These are phyloP conservation scores for Cyprinodon variegatus DNA, from an alignment of 2,113 vertebrate genomes.

Conservation along the genomic window DNA sequence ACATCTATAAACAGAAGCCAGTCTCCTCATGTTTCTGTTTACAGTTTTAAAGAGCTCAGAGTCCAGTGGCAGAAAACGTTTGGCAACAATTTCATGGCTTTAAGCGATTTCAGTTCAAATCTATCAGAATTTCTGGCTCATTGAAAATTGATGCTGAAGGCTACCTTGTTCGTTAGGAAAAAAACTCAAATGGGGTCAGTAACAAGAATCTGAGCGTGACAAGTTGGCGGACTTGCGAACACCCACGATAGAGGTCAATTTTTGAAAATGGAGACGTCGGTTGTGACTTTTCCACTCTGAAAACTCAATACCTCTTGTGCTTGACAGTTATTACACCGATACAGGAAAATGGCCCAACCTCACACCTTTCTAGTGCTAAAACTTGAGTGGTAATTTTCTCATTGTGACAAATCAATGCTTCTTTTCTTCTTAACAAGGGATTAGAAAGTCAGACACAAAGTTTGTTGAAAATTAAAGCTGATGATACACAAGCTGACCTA, in stretches of 20 bases:
- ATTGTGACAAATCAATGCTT: conserved; percentile 18
- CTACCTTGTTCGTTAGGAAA: not conserved
- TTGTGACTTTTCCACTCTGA: not conserved
- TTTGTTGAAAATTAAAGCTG: conserved; percentile 1
- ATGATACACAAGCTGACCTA: conserved; percentile 19
- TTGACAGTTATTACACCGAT: conserved; percentile 10
- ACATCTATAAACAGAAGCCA: not conserved
- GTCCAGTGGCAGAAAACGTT: not conserved
- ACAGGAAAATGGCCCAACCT: conserved; percentile 1
- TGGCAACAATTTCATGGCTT: not conserved
- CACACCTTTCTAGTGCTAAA: conserved; percentile 12
- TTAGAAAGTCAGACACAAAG: conserved; percentile 1
- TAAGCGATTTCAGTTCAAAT: not conserved
- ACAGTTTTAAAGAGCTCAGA: not conserved
- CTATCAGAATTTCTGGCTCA: not conserved
- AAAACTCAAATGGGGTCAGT: not conserved
- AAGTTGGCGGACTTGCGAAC: not conserved
- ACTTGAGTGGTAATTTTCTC: conserved; percentile 26
- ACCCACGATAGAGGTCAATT: not conserved
- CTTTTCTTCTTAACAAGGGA: not conserved
- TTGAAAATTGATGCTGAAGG: not conserved
- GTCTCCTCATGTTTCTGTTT: not conserved
- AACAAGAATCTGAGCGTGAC: not conserved
- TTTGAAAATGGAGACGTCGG: not conserved
- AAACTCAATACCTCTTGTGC: conserved; percentile 1